Evolutionary conservation across 2,113 vertebrate species (phyloP), one percentile per base, ranked within the genome.

Genomic region (Ifrita kowaldi): DNA sequence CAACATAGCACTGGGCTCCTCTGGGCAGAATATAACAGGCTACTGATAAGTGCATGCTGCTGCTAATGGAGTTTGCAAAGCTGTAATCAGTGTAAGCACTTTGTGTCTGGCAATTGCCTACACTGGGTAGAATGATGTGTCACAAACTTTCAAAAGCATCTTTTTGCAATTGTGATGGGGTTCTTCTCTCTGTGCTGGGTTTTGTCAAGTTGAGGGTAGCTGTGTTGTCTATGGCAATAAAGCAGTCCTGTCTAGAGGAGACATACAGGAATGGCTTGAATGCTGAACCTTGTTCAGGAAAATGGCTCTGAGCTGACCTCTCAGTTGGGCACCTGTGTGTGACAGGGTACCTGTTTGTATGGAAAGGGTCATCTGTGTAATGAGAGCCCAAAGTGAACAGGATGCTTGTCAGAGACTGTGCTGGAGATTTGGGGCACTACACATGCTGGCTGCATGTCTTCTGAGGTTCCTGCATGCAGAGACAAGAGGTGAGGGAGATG

Each of bases 381-480:
- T 30, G 32, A 46, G 28, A 62, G 59, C 56, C 49, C 13, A 32
- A 13, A 53, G 32, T 3, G n/a, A 59, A 33, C 18, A 65, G 55
- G 73, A n/a, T 5, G 2, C 20, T 35, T 87, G 60, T 67, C 52
- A 74, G 64, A 77, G 47, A 47, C 62, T 13, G 1, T 44, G 41
- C 32, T 68, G 57, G 44, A 80, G 19, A 37, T 39, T 9, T 9
- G 35, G 57, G 44, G 30, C 7, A 26, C 57, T 75, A 19, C 5
- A 12, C 0, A 0, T 49, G 19, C n/a, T 2, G 4, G 21, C n/a
- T 83, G 21, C 19, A 3, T 20, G 23, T 33, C 21, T 24, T 62
- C 63, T 33, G 39, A 65, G 33, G 39, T 56, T 75, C 27, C n/a
- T 39, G 28, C 16, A 8, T 3, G 13, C 19, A 77, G 56, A 50